These are phyloP conservation scores for Dicentrarchus labrax DNA, from an alignment of 2,113 vertebrate species.

Conservation along the genomic window DNA sequence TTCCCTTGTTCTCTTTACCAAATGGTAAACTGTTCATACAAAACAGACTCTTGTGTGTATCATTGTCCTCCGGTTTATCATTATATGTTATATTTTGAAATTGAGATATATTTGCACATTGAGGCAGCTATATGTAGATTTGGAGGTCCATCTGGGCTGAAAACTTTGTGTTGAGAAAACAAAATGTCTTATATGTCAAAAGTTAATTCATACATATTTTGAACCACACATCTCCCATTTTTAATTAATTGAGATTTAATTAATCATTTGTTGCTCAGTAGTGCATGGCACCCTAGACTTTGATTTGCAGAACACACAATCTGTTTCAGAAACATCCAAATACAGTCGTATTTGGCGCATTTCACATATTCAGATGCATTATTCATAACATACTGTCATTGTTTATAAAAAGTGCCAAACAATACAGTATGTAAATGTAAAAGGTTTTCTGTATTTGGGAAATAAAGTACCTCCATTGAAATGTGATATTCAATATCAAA, in stretches of 20 bases:
- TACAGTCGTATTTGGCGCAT: neutral
- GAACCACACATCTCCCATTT: neutral
- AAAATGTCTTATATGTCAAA: neutral
- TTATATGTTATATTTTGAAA: neutral
- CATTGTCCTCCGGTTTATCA: neutral
- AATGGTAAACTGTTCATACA: neutral
- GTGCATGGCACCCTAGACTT: neutral
- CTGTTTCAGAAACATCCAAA: neutral
- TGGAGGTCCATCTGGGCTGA: neutral
- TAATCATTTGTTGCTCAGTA: neutral
- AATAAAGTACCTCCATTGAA: slow-evolving; percentile 10
- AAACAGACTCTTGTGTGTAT: neutral
- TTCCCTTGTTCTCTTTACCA: neutral
- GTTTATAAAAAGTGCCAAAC: neutral
- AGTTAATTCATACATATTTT: neutral
- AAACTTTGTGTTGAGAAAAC: neutral
- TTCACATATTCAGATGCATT: neutral
- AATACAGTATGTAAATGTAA: too few species aligned
- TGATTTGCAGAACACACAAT: neutral
- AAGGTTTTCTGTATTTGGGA: slow-evolving; percentile 5
- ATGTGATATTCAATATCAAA: slow-evolving; percentile 14
- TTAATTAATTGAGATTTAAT: too few species aligned
- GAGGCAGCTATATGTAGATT: neutral
- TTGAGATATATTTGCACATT: neutral
- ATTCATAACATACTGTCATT: neutral